Percentiles rank a stretch among this genome's conserved stretches.
These are phyloP conservation scores for Mechanitis mazaeus DNA, from an alignment of 2,888 invertebrate species.

Conservation along the genomic window DNA sequence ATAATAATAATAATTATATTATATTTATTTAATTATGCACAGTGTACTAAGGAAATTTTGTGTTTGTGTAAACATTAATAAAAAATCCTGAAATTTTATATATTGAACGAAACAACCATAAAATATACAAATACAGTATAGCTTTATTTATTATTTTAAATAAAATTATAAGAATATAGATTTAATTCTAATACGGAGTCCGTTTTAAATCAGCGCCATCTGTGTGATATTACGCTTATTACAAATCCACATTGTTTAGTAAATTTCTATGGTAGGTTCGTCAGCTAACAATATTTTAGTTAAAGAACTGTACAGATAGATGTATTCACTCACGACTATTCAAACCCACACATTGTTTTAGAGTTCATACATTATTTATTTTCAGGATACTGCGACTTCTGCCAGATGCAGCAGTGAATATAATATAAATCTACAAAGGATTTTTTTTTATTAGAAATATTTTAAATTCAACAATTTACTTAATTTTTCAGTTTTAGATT, in stretches of 20 bases:
- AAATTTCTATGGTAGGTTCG: constrained; percentile 17
- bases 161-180: too few species aligned
- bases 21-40: too few species aligned
- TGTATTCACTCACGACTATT: constrained; percentile 37
- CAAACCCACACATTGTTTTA: constrained; percentile 21
- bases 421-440: background rate
- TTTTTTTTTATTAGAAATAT: too few species aligned
- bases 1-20: too few species aligned
- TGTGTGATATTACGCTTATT: background rate
- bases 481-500: background rate
- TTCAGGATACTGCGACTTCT: constrained; percentile 16
- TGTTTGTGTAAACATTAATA: too few species aligned
- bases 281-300: constrained; percentile 35
- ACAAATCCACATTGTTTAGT: background rate
- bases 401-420: constrained; percentile 10
- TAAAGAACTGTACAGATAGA: constrained; percentile 51
- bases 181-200: background rate
- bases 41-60: too few species aligned
- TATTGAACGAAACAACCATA: too few species aligned
- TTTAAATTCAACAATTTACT: too few species aligned
- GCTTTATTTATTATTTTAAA: too few species aligned
- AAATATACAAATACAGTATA: too few species aligned
- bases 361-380: constrained; percentile 27
- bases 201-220: constrained; percentile 27
- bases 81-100: too few species aligned